phyloP scores from a whole-genome alignment of 2,888 invertebrate species.

The Meteorus cinctellus region DNA sequence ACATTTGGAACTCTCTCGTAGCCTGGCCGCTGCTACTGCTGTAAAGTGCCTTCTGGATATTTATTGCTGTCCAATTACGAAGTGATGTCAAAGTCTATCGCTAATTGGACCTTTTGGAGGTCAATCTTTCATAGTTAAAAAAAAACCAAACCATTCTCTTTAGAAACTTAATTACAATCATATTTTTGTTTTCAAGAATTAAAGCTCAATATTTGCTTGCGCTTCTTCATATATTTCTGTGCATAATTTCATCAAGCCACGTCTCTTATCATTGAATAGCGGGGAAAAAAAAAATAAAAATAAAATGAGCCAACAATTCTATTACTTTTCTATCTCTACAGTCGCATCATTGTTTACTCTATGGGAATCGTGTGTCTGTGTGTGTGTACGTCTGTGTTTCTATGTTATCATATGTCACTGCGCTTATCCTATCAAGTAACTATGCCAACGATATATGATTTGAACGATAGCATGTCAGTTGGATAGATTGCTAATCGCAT shows the following conservation, averaged over 20 bases:
- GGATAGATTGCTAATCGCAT: slow-evolving; percentile 1
- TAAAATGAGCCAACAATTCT: not conserved
- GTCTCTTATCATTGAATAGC: slow-evolving; percentile 25
- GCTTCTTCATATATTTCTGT: not conserved
- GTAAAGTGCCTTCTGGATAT: slow-evolving; percentile 13
- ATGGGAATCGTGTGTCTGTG: not conserved
- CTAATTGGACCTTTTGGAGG: slow-evolving; percentile 68
- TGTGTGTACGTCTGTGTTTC: not conserved
- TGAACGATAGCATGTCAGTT: slow-evolving; percentile 1
- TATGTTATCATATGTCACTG: slow-evolving; percentile 18
- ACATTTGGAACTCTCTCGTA: not conserved
- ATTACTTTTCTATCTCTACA: not conserved
- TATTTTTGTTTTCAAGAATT: not conserved
- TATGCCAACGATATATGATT: slow-evolving; percentile 15
- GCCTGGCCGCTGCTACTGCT: not conserved
- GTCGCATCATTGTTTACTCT: slow-evolving; percentile 25
- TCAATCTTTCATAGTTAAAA: slow-evolving; percentile 55
- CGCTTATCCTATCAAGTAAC: slow-evolving; percentile 20
- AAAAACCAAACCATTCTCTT: slow-evolving; percentile 45
- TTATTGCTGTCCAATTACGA: slow-evolving; percentile 21
- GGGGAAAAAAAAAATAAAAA: slow-evolving; percentile 22
- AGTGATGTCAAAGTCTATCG: slow-evolving; percentile 63
- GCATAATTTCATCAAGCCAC: slow-evolving; percentile 8
- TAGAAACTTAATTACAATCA: slow-evolving; percentile 17
- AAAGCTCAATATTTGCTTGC: not conserved